phyloP scores from a whole-genome alignment of 2,113 vertebrate genomes.

The Mesoclemmys tuberculata region DNA sequence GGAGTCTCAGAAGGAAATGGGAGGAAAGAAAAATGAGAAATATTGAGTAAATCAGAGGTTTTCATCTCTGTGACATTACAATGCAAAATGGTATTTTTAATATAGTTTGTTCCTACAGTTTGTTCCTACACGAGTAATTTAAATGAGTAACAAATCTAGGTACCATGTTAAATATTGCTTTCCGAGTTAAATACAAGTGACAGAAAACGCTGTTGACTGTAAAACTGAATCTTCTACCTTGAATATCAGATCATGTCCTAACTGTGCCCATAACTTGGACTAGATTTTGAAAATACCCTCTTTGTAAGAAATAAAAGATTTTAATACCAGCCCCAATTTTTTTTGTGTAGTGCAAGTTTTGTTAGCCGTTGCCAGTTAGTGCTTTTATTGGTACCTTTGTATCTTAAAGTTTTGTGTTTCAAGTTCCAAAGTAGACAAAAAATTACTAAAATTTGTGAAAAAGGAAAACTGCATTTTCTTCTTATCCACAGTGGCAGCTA shows the following conservation, averaged over 20 bases:
- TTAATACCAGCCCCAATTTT: background rate
- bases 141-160: background rate
- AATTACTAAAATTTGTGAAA: background rate
- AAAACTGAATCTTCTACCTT: background rate
- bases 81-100: background rate
- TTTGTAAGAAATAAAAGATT: background rate
- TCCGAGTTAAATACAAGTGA: background rate
- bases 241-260: background rate
- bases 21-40: background rate
- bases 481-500: constrained; percentile 89
- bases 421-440: fast-evolving
- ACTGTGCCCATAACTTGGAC: background rate
- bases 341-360: background rate
- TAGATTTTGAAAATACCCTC: background rate
- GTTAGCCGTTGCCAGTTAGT: background rate
- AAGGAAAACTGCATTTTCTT: background rate
- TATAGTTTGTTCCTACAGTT: background rate
- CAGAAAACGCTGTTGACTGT: background rate
- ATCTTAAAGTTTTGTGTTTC: background rate
- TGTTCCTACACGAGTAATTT: background rate
- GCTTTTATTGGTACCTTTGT: background rate
- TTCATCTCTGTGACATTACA: background rate
- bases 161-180: background rate
- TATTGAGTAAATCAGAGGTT: background rate
- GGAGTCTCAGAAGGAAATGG: background rate